Conservation (phyloP, 1,140 invertebrate genomes). For the Mizuhopecten yessoensis region DNA sequence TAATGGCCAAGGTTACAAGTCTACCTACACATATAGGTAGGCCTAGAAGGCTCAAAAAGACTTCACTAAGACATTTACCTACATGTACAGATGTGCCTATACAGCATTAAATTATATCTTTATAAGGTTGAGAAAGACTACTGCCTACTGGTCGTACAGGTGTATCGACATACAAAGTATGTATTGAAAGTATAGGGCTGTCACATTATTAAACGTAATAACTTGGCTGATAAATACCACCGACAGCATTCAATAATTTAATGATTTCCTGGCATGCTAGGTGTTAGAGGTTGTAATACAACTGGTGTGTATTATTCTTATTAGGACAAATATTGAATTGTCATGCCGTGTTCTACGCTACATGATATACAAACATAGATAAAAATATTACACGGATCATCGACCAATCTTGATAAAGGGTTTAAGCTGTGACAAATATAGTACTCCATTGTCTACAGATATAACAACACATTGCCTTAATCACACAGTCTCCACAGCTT, state of each 20-base stretch:
- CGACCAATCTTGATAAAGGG: background rate
- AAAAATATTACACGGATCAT: constrained; percentile 12
- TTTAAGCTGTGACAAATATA: constrained; percentile 28
- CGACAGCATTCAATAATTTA: background rate
- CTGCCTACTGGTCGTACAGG: background rate
- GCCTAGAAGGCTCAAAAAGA: too few species aligned
- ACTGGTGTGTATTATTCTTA: background rate
- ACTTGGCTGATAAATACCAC: background rate
- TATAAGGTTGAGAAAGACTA: background rate
- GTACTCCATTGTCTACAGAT: background rate
- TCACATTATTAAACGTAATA: background rate
- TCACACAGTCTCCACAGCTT: background rate
- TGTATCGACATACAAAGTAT: background rate
- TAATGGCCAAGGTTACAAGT: too few species aligned
- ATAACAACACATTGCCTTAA: background rate
- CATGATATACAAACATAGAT: constrained; percentile 32
- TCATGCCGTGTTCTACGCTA: constrained; percentile 6
- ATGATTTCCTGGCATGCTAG: background rate
- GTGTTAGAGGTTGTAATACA: background rate
- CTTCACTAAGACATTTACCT: too few species aligned
- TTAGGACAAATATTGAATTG: constrained; percentile 2
- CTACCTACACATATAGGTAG: background rate
- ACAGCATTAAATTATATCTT: too few species aligned
- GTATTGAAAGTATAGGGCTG: background rate
- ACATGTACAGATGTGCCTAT: too few species aligned